These are phyloP conservation scores for Podarcis siculus DNA, from an alignment of 2,797 vertebrate species.

Conservation along the genomic window DNA sequence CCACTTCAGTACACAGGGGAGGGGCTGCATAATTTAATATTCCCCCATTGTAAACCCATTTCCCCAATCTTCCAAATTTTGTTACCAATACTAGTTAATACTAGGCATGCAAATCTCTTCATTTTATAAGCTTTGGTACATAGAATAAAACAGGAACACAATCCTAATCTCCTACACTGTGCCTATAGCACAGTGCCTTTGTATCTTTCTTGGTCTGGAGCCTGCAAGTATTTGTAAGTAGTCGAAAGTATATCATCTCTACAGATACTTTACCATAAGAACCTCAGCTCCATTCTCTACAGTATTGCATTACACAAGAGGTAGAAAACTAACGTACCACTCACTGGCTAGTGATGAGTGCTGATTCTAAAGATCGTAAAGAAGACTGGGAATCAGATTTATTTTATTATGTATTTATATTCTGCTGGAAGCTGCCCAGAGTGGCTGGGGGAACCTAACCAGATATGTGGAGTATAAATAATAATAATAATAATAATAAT, in stretches of 20 bases:
- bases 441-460: too few species aligned
- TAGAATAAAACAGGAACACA: neutral
- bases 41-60: neutral
- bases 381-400: constrained; percentile 24
- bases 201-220: neutral
- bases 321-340: neutral
- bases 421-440: too few species aligned
- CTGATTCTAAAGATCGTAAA: rapidly evolving
- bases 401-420: neutral
- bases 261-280: neutral
- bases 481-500: too few species aligned
- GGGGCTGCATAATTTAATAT: neutral
- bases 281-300: neutral
- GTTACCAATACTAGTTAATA: neutral
- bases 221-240: neutral
- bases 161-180: neutral
- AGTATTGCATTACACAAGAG: neutral
- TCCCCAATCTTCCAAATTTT: neutral
- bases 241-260: neutral
- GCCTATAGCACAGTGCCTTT: neutral
- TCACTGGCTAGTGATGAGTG: constrained; percentile 23
- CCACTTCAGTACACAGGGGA: neutral
- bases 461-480: too few species aligned
- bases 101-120: neutral
- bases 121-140: neutral